Percentiles rank a stretch among this genome's conserved stretches.
Conservation (phyloP, 2,113 vertebrate species). For the Carassius carassius region DNA sequence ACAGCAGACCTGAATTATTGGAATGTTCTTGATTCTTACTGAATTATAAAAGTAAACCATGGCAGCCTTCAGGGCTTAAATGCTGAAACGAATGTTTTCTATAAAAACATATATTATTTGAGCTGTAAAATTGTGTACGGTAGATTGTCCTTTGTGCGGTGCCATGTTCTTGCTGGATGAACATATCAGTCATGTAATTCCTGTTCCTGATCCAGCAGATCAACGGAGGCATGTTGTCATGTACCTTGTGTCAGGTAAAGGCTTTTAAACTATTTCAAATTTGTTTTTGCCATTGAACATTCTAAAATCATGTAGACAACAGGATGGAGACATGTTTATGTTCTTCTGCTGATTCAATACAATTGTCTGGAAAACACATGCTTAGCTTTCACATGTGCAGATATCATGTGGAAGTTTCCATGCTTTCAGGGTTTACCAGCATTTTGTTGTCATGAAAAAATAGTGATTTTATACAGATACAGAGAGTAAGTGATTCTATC, state of each 20-base stretch:
- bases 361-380: background rate
- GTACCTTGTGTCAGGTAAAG: conserved; percentile 1
- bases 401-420: background rate
- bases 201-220: background rate
- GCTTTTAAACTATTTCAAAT: background rate
- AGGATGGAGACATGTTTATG: background rate
- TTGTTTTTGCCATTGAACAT: background rate
- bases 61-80: background rate
- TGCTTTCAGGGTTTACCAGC: conserved; percentile 11
- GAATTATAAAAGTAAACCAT: background rate
- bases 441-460: background rate
- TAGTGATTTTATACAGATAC: background rate
- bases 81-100: background rate
- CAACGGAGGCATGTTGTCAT: background rate
- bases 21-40: background rate
- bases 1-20: background rate
- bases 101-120: background rate
- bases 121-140: background rate
- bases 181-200: background rate
- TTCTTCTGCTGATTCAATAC: conserved; percentile 1
- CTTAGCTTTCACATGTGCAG: background rate
- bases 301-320: background rate
- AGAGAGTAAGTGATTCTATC: background rate
- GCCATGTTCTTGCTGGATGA: background rate
- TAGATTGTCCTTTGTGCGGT: background rate